Evolutionary conservation across 2,888 invertebrate genomes (phyloP), one percentile per base, ranked within the genome.

Genomic region (Nemoura dubitans): DNA sequence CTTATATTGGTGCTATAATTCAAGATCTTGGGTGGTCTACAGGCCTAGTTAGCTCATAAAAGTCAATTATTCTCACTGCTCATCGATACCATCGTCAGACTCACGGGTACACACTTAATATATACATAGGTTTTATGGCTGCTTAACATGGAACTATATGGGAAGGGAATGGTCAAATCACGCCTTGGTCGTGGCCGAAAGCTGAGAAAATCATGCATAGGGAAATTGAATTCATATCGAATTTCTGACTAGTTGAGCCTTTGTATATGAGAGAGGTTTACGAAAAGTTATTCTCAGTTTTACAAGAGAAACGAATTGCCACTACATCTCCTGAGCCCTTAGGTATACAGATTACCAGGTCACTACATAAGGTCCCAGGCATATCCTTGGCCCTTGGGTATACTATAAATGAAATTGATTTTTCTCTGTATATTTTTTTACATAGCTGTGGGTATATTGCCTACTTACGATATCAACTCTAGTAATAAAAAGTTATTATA

Each of bases 1-100:
- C 76, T 84, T 59, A 84, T 76, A 76, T 84, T 76, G 76, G 76
- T 59, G 84, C 3, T 59, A 84, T 76, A 84, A 84, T 26, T 76
- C 84, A 28, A 10, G 28, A 76, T 25, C 27, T 28, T 84, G 84
- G 84, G 84, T 84, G 84, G 84, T 84, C 84, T 84, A 84, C 59
- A 84, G 59, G 27, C 84, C 84, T 28, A 27, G 84, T 43, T 42
- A 28, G 26, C 16, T 84, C 86, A 80, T 86, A 86, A 86, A 86
- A 78, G 86, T 30, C 78, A 78, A 86, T 86, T 86, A 76, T 86
- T 86, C 86, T 81, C 86, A 86, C 80, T 80, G 30, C 21, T 3
- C 81, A 30, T 27, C 59, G 84, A 84, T 84, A n/a, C 26, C 28
- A 84, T 84, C 84, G 76, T 76, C 16, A 28, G 7, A 76, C 42